Percentiles rank a stretch among this genome's conserved stretches.
These are phyloP conservation scores for Alcis repandata DNA, from an alignment of 2,888 invertebrate species.

Conservation along the genomic window DNA sequence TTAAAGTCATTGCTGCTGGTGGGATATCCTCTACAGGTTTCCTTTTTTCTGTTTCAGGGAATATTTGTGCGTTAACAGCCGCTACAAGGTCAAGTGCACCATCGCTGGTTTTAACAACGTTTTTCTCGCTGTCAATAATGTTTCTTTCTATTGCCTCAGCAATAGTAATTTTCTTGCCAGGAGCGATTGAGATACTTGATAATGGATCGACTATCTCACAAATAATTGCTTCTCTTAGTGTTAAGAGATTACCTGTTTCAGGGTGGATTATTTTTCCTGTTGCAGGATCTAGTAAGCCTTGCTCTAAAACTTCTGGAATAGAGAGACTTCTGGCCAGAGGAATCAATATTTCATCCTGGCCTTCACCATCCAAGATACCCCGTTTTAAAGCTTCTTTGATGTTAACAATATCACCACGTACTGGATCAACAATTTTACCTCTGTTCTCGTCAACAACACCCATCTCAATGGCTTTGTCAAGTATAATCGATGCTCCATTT, in stretches of 20 bases:
- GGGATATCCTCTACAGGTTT: conserved; percentile 87
- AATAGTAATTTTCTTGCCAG: conserved; percentile 89
- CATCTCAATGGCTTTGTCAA: conserved; percentile 91
- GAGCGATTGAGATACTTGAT: conserved; percentile 89
- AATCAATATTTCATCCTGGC: conserved; percentile 91
- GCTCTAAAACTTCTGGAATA: conserved; percentile 93
- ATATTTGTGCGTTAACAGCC: conserved; percentile 90
- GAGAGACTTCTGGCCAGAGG: conserved; percentile 93
- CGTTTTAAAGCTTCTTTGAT: conserved; percentile 94
- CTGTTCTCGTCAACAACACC: conserved; percentile 90
- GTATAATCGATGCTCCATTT: conserved; percentile 88
- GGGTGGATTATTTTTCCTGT: conserved; percentile 94
- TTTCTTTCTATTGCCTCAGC: conserved; percentile 91
- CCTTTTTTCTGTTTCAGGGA: conserved; percentile 72
- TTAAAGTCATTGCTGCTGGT: conserved; percentile 93
- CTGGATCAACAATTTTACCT: conserved; percentile 94
- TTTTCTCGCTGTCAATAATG: conserved; percentile 90
- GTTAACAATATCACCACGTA: conserved; percentile 92
- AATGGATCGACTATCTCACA: conserved; percentile 95
- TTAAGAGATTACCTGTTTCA: conserved; percentile 92
- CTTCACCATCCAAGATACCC: conserved; percentile 93
- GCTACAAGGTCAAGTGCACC: conserved; percentile 89
- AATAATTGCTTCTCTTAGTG: conserved; percentile 93
- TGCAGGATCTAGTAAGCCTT: conserved; percentile 93
- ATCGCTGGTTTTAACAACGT: conserved; percentile 87